Base-by-base conservation (phyloP, 2,113 vertebrate species). In the Protomyctophum bolini region DNA sequence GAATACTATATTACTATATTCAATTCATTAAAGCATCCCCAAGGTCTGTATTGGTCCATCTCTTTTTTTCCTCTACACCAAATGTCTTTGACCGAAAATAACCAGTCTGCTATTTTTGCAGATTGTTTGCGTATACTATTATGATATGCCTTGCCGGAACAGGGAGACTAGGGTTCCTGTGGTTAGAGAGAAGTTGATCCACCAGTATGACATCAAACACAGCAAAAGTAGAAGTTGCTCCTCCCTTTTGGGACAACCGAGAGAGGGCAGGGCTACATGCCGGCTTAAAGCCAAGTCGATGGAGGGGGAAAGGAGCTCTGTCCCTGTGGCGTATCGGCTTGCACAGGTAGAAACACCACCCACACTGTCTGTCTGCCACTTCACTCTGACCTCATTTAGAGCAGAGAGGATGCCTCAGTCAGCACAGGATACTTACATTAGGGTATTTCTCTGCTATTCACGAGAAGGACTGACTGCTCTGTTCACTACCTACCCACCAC, bases 301-400 rank as follows among this genome's bases (percentile, higher is more conserved):
- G 56, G 58, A 6, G 64, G 76, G 73, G 55, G 28, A 70, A 65
- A 3, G 73, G 41, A 56, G 57, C 68, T 63, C 49, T 46, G 49
- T 5, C 51, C 70, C 71, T 49, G 2, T 0, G 21, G 61, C 6
- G 67, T 79, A 75, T 89, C 77, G 6, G 68, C 80, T 89, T 83
- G 8, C 87, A 67, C 75, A 58, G 82, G 77, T 84, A 73, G 69
- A 83, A 77, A 73, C 63, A 8, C 49, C 79, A 29, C 58, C 71
- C 66, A 8, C n/a, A 29, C 68, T 67, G 68, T 54, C 68, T 67
- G 68, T 54, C 66, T 15, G 60, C 58, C 47, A 46, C 3, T 66
- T 70, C 71, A 64, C 52, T 62, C 4, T 57, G 1, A 67, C 63
- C 75, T 83, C 7, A n/a, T 83, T 80, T 58, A 45, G 33, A 41